These are phyloP conservation scores for Hippopotamyrus pictus DNA, from an alignment of 2,797 vertebrate genomes.

Conservation along the genomic window DNA sequence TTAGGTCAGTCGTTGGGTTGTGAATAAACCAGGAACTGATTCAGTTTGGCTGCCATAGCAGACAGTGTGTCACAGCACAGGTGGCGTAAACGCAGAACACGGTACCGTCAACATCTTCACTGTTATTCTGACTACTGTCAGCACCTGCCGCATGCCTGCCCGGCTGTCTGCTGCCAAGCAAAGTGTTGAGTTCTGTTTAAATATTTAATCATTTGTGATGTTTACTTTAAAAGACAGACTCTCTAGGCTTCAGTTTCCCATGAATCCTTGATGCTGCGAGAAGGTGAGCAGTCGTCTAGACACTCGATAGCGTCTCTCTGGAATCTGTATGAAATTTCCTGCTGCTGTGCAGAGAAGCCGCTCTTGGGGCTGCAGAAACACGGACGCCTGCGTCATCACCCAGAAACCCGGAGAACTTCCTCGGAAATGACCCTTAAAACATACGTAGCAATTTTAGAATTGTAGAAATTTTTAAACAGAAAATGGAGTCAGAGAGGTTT, in stretches of 20 bases:
- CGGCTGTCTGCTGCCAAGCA: background rate
- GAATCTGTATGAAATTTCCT: background rate
- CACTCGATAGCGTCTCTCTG: background rate
- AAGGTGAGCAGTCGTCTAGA: background rate
- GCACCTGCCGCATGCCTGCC: background rate
- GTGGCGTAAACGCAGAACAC: background rate
- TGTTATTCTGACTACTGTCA: background rate
- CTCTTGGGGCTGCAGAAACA: background rate
- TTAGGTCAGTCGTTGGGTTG: background rate
- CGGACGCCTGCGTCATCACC: background rate
- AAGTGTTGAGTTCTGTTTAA: background rate
- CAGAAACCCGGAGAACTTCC: background rate
- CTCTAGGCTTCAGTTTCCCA: background rate
- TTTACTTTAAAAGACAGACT: background rate
- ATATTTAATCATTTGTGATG: slow-evolving; percentile 17
- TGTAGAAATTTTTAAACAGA: background rate
- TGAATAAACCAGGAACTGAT: background rate
- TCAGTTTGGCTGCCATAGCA: slow-evolving; percentile 4
- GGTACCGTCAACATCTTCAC: background rate
- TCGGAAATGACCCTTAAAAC: background rate
- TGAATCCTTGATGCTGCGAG: background rate
- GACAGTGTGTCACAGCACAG: background rate
- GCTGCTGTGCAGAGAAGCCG: background rate
- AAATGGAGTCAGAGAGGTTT: background rate
- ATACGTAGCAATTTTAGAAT: background rate